A percentile compares a stretch with the other conserved stretches of the same genome.
Conservation (phyloP, 1,140 invertebrate genomes). For the Diabrotica virgifera region DNA sequence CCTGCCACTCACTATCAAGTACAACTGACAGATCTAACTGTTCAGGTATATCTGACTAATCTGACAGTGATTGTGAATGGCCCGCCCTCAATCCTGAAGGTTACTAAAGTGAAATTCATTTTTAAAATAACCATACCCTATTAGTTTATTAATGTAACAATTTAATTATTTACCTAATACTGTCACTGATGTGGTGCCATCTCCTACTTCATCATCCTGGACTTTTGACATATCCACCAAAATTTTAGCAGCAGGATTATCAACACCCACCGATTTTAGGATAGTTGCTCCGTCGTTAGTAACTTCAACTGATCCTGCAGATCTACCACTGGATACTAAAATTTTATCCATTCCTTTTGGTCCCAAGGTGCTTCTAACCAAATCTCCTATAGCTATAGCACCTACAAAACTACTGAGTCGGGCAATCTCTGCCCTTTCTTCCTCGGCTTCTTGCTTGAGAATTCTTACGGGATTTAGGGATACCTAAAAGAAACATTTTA, state of each 20-base stretch:
- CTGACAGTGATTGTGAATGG: too few relatives aligned
- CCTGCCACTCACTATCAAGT: too few relatives aligned
- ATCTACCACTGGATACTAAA: constrained; percentile 79
- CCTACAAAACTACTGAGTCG: constrained; percentile 96
- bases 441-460: constrained; percentile 92
- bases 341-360: constrained; percentile 99
- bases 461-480: constrained; percentile 92
- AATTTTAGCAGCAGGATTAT: constrained; percentile 99
- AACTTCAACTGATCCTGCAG: constrained; percentile 85
- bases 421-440: constrained; percentile 95
- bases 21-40: too few relatives aligned
- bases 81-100: too few relatives aligned
- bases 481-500: constrained; percentile 55
- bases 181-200: constrained; percentile 98
- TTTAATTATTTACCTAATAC: constrained; percentile 67
- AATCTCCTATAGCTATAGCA: constrained; percentile 96
- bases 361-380: constrained; percentile 96
- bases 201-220: constrained; percentile 99
- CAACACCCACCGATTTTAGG: constrained; percentile 92
- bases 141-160: too few relatives aligned
- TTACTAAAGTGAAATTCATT: too few relatives aligned
- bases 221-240: constrained; percentile 97
- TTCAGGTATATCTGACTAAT: too few relatives aligned
- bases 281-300: constrained; percentile 99
- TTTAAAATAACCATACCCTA: too few relatives aligned